These are phyloP conservation scores for Sterna hirundo DNA, from an alignment of 2,113 vertebrate genomes.

Conservation along the genomic window DNA sequence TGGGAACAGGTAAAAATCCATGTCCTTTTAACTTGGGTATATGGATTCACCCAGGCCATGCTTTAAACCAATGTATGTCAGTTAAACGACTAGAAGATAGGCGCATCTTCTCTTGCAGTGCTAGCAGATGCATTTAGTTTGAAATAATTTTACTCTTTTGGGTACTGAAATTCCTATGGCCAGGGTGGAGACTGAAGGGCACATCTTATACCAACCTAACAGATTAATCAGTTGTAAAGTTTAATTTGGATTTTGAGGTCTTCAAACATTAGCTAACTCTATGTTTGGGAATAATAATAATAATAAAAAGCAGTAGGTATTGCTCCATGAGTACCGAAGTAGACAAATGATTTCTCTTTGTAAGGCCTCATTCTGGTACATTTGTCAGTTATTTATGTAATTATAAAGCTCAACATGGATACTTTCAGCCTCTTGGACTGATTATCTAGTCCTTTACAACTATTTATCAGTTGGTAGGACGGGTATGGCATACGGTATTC, in stretches of 20 bases:
- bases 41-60: not conserved
- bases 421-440: not conserved
- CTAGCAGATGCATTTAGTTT: not conserved
- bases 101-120: too few species aligned
- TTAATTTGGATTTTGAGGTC: not conserved
- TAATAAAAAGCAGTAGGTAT: too few species aligned
- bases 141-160: not conserved
- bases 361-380: not conserved
- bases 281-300: not conserved
- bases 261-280: not conserved
- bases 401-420: fast-evolving
- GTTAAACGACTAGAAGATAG: fast-evolving
- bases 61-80: not conserved
- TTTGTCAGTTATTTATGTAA: not conserved
- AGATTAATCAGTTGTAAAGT: not conserved
- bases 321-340: not conserved
- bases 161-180: not conserved
- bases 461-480: not conserved
- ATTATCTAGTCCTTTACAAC: not conserved
- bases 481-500: fast-evolving
- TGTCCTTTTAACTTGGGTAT: not conserved
- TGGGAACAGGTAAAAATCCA: not conserved
- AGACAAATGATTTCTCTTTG: not conserved
- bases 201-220: not conserved
- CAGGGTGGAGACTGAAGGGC: not conserved